phyloP scores from a whole-genome alignment of 2,888 invertebrate species.

The Theristus sp. region DNA sequence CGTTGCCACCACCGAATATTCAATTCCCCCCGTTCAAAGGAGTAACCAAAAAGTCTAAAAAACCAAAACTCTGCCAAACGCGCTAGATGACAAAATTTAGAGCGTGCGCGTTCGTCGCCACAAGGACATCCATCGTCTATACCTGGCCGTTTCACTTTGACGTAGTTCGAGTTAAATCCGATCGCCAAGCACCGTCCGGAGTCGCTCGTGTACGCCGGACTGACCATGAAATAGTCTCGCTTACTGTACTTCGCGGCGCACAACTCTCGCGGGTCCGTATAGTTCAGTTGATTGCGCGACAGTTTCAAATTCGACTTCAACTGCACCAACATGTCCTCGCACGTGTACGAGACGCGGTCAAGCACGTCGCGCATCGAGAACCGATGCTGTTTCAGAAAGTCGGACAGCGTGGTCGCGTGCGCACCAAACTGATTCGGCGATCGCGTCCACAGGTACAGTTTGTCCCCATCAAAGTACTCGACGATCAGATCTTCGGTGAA shows the following conservation, averaged over 20 bases:
- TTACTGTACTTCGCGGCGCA: not conserved
- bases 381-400: not conserved
- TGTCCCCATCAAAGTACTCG: not conserved
- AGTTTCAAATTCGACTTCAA: not conserved
- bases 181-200: not conserved
- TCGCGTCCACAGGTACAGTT: not conserved
- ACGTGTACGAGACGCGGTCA: not conserved
- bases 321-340: not conserved
- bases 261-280: not conserved
- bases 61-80: too few relatives aligned
- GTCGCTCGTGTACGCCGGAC: not conserved
- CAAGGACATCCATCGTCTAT: too few relatives aligned
- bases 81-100: too few relatives aligned
- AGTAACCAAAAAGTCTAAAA: too few relatives aligned
- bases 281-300: not conserved
- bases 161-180: not conserved
- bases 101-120: too few relatives aligned
- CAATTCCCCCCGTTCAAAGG: too few relatives aligned
- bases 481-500: not conserved
- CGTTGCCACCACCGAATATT: too few relatives aligned
- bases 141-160: not conserved
- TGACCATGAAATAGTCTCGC: not conserved
- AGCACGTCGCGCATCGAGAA: not conserved
- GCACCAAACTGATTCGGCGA: not conserved
- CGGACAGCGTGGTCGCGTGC: not conserved